phyloP scores from a whole-genome alignment of 1,140 invertebrate species.

The Aleiodes sp. region DNA sequence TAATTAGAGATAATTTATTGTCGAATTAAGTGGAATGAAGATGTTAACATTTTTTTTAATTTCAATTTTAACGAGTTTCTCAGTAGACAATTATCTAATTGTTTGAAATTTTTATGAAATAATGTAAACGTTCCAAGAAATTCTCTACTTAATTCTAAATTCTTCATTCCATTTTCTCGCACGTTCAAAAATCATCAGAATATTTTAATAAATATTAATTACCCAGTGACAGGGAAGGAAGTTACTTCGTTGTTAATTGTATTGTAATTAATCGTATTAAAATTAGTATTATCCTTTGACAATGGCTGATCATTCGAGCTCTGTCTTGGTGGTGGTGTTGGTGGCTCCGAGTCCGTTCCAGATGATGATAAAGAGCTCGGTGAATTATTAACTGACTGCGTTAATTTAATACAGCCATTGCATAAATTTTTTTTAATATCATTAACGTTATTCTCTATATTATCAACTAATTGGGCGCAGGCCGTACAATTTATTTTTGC shows the following conservation, averaged over 20 bases:
- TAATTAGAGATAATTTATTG: too few species aligned
- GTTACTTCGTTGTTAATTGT: neutral
- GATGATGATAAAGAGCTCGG: slow-evolving; percentile 32
- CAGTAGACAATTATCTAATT: too few species aligned
- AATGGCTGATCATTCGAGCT: slow-evolving; percentile 15
- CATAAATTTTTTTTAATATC: neutral
- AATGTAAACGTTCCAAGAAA: too few species aligned
- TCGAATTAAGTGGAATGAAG: too few species aligned
- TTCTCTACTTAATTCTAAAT: neutral
- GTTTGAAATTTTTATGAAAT: too few species aligned
- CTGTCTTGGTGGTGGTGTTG: slow-evolving; percentile 54
- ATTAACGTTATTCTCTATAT: neutral
- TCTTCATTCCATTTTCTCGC: neutral
- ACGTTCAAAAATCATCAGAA: too few species aligned
- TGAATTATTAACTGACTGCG: neutral
- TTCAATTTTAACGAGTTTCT: too few species aligned
- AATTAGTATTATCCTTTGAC: neutral
- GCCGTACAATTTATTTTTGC: slow-evolving; percentile 33
- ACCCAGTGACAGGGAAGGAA: slow-evolving; percentile 9
- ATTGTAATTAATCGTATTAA: neutral
- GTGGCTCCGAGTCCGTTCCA: slow-evolving; percentile 51
- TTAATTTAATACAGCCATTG: neutral
- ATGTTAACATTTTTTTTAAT: too few species aligned
- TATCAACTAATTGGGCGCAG: slow-evolving; percentile 31
- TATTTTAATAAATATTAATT: neutral